Base-by-base conservation (phyloP, 2,797 vertebrate species). In the Allobates femoralis region DNA sequence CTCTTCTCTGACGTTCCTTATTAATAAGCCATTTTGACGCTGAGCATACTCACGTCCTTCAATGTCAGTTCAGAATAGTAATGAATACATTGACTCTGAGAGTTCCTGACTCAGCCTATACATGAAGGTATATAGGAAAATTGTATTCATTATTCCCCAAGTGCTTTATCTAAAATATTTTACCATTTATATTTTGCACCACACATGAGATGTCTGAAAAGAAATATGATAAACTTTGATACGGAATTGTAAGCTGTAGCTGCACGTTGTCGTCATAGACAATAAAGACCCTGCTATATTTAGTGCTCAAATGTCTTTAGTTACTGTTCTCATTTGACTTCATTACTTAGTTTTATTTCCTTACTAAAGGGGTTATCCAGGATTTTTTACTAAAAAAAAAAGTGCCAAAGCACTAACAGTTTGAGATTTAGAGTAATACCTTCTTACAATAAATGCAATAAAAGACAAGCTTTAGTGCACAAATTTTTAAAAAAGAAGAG, bases 31-130 rank as follows among this genome's bases (percentile, higher is more conserved):
- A 67, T 67, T 34, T 67, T 67, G 16, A 67, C 18, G 21, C 64
- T 67, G 16, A 67, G 19, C 30, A 67, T 67, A 34, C n/a, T 62
- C 12, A 64, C 30, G 30, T 32, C 30, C 64, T 67, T 32, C 64
- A 34, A 19, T 19, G 64, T 67, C 64, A 67, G 64, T 67, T 67
- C 64, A 34, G 30, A 67, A 34, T 67, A 67, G 64, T 19, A 67
- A 67, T 67, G 64, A 67, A 67, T 67, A 34, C 16, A 67, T 34
- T 67, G 16, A 67, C 30, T 67, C 18, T 67, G 30, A 67, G 32
- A 19, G 16, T 34, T 16, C 34, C 18, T 67, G 30, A 66, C 30
- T 66, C 28, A 67, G 10, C 5, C 34, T 3, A 10, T 67, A 34
- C 30, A 34, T 19, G 34, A 67, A 7, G 28, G 3, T 67, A 30